phyloP scores from a whole-genome alignment of 2,888 invertebrate species.

The Dolichopus griseipennis region DNA sequence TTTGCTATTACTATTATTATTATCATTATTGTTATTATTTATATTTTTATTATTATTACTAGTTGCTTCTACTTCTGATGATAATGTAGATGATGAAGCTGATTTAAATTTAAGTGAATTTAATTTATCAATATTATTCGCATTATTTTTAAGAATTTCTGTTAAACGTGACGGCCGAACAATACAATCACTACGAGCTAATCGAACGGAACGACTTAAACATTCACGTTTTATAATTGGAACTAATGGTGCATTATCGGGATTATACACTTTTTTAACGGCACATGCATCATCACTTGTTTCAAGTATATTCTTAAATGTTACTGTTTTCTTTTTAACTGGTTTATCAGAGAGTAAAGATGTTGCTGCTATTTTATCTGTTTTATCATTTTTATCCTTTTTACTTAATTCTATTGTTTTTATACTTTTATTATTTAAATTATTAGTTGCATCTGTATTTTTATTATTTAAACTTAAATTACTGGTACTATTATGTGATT shows the following conservation, averaged over 20 bases:
- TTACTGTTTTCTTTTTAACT: constrained; percentile 52
- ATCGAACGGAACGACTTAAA: constrained; percentile 48
- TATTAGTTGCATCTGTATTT: neutral
- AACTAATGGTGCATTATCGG: constrained; percentile 51
- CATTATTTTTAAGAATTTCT: constrained; percentile 52
- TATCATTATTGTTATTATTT: neutral
- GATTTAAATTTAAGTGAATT: constrained; percentile 40
- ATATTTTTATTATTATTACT: neutral
- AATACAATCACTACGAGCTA: constrained; percentile 50
- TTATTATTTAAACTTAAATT: neutral
- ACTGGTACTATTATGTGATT: neutral
- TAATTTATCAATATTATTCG: constrained; percentile 44
- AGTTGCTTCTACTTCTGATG: neutral
- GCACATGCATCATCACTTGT: constrained; percentile 54
- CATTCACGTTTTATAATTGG: constrained; percentile 58
- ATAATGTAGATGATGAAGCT: constrained; percentile 15
- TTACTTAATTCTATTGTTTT: neutral
- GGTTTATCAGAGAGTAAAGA: constrained; percentile 13
- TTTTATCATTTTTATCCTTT: constrained; percentile 9
- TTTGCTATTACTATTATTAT: neutral
- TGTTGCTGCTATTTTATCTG: neutral
- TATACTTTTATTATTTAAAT: neutral
- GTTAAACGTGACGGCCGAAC: constrained; percentile 55
- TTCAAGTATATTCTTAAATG: constrained; percentile 53
- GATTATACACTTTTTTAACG: constrained; percentile 51